Evolutionary conservation across 1,140 invertebrate genomes (phyloP), one percentile per base, ranked within the genome.

Genomic region (Gryllus bimaculatus): DNA sequence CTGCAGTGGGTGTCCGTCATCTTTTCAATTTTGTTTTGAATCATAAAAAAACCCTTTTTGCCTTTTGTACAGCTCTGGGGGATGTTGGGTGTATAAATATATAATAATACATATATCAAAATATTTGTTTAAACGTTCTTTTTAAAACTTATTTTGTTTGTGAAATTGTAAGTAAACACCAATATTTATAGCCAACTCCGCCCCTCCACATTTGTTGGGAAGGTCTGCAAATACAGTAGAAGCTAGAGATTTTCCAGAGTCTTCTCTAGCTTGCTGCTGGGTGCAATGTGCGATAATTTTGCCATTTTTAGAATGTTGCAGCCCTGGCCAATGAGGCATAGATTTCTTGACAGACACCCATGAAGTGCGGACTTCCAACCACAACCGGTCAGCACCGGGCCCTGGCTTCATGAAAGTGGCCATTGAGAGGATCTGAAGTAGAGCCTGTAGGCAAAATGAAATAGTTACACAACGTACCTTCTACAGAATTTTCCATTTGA

Each of bases 1-100:
- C 76, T 48, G 48, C 21, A n/a, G 76, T 77, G 76, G 76, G 76
- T 77, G 76, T 77, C 76, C 47, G 76, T 77, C 54, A 66, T 13
- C 15, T 18, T 15, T 77, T 48, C 18, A 20, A 21, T 20, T 20
- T 20, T 10, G 12, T 54, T 20, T 18, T 8, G 12, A 10, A 48
- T 20, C 48, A n/a, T 48, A n/a, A 8, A 18, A 47, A 21, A 20
- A n/a, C 10, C 75, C 8, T 12, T 18, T 8, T 39, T 26, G 8
- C 75, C 39, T 12, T 39, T 77, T 77, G 47, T 47, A 47, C 18
- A 77, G 76, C 76, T 77, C 76, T 77, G 76, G 76, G 48, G 76
- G 76, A 77, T 20, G 48, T 12, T 77, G 76, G 47, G n/a, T 76
- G 76, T 76, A 47, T 48, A 76, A 47, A 75, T 47, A 76, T 54